Evolutionary conservation across 2,113 vertebrate genomes (phyloP), one percentile per base, ranked within the genome.

Genomic region (Toxotes jaculatrix): DNA sequence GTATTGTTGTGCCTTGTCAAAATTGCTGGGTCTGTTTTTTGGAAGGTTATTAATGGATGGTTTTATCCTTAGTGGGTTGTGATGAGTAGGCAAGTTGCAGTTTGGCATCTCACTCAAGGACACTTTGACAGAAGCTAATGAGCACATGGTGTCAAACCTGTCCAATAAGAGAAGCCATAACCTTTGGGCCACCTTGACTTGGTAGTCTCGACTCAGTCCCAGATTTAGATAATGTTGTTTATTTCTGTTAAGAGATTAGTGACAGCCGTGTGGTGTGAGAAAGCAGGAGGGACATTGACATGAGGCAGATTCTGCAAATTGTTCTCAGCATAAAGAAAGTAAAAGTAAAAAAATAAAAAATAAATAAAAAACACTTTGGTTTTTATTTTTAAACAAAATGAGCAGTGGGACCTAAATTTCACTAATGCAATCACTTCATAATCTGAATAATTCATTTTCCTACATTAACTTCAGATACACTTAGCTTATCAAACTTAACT

Each of bases 41-140:
- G 49, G 31, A 45, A 67, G 68, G 56, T 84, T 83, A 53, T 82
- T 65, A 70, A 49, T 14, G 61, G 62, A 53, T 65, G 7, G 27
- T 57, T 60, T 64, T 62, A 5, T 69, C 27, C 53, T 13, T 42
- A 74, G 31, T 21, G 31, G 21, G 45, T 47, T 79, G 21, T 69
- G 76, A 68, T 79, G 74, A 87, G 74, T 57, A 10, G 47, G 55
- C 40, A 61, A 56, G 16, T 27, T 64, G 5, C 56, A 67, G 60
- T 82, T 11, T 79, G 68, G 42, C 51, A 34, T 77, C 38, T 43
- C 21, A 14, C 31, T 81, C 65, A 51, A 78, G 64, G 63, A 21
- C 57, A n/a, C 23, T 38, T 64, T 40, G 67, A 65, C 67, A 77
- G 67, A 42, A 42, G 55, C 23, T 59, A 9, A 75, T 57, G 59